Evolutionary conservation across 2,888 invertebrate species (phyloP), one percentile per base, ranked within the genome.

Genomic region (Stenchaetothrips biformis): DNA sequence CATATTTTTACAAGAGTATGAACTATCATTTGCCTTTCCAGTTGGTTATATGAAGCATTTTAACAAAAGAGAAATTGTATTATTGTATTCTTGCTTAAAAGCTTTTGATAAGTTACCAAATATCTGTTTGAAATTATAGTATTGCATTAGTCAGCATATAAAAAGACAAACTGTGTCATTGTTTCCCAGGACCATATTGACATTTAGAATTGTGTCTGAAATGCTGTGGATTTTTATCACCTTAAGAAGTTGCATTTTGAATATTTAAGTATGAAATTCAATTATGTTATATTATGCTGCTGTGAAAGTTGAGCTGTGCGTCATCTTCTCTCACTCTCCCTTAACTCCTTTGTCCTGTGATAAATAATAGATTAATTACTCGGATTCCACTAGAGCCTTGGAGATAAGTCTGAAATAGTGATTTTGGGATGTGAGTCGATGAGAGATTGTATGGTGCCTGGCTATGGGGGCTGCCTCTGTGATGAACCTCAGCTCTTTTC

Each of bases 361-460:
- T 74, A 74, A 74, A 74, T 74, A 74, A 74, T 74, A 74, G 67
- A 74, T 74, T 74, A 74, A 74, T 74, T 74, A 74, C 67, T 74
- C 67, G 67, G 67, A 74, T 74, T 74, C 67, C 67, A 74, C 67
- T 74, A 74, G 67, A 74, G 67, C 67, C 67, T 74, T 74, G 67
- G 67, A 74, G 67, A 74, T 74, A 74, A 74, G 67, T 74, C 67
- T 74, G 67, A 74, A 74, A 74, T 74, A 74, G 67, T 74, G 67
- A 74, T 74, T 74, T 74, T 74, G 67, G 67, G 67, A 74, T 25
- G 67, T 74, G 67, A 74, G 67, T 74, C 25, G 67, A 74, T 74
- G 67, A 74, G 67, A 74, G 25, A 25, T 25, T 25, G 67, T 74
- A 74, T 9, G 67, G 67, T 74, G 67, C 67, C 21, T 74, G 67